Evolutionary conservation across 2,888 invertebrate genomes (phyloP).

Genomic region (Torymus aiolomorphi): DNA sequence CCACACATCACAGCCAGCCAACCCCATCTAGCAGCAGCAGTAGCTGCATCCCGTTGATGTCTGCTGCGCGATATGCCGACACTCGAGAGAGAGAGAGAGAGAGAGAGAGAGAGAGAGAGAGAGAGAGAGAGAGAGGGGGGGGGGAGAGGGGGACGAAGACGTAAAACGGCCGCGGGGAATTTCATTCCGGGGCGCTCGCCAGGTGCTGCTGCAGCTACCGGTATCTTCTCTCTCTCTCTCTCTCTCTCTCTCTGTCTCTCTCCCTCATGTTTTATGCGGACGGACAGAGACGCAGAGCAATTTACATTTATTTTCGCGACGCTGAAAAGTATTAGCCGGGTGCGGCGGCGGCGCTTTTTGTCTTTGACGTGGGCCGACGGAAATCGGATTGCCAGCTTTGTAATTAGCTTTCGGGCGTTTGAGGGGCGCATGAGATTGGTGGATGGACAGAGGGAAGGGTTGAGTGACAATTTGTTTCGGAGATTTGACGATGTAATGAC

Average conservation of each 20-base stretch:
- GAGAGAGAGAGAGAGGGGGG: conserved; percentile 4
- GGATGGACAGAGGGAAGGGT: too few relatives aligned
- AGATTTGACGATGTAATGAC: too few relatives aligned
- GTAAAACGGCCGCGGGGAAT: conserved; percentile 33
- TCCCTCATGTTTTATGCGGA: conserved; percentile 48
- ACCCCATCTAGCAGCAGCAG: too few relatives aligned
- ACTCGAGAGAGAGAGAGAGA: background rate
- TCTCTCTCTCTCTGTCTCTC: conserved; percentile 12
- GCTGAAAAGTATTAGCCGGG: conserved; percentile 45
- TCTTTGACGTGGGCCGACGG: conserved; percentile 24
- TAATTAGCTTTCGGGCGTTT: conserved; percentile 22
- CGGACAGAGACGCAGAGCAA: conserved; percentile 31
- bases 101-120: background rate
- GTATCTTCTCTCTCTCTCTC: conserved; percentile 4
- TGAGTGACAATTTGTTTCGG: too few relatives aligned
- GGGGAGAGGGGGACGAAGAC: conserved; percentile 30
- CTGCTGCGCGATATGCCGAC: too few relatives aligned
- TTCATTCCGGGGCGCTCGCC: conserved; percentile 40
- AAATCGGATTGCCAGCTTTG: conserved; percentile 26
- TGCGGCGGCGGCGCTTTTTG: conserved; percentile 33
- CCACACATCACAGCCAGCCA: too few relatives aligned
- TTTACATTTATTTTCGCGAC: conserved; percentile 53
- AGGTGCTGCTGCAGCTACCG: conserved; percentile 46
- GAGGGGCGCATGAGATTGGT: too few relatives aligned
- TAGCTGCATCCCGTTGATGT: too few relatives aligned